phyloP scores from a whole-genome alignment of 2,797 vertebrate species.

The Thaleichthys pacificus region DNA sequence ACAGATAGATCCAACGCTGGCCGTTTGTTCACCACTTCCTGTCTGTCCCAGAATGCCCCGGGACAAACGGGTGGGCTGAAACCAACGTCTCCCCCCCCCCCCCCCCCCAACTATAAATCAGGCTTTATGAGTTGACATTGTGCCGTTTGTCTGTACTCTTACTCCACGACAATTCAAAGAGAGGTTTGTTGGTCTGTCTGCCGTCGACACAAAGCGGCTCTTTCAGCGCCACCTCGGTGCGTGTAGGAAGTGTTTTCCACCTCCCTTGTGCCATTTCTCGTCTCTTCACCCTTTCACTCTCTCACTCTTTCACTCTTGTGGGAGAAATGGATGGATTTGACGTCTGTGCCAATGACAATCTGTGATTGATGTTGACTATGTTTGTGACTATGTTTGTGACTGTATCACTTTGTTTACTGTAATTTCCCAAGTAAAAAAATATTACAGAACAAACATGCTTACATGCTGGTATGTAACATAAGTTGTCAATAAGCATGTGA shows the following conservation, averaged over 20 bases:
- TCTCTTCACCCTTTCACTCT: constrained; percentile 7
- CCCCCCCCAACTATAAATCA: constrained; percentile 41
- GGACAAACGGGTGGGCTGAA: constrained; percentile 53
- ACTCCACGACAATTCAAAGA: constrained; percentile 66
- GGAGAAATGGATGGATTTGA: too few species aligned
- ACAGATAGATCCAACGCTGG: constrained; percentile 1
- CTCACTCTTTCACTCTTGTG: not conserved
- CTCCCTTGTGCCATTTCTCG: not conserved
- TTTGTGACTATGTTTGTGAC: too few species aligned
- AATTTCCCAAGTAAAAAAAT: too few species aligned
- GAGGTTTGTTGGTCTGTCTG: constrained; percentile 49
- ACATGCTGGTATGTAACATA: too few species aligned
- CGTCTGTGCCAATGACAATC: too few species aligned
- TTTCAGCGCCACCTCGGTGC: constrained; percentile 45
- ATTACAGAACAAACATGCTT: too few species aligned
- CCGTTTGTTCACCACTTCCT: constrained; percentile 24
- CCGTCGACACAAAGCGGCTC: constrained; percentile 43
- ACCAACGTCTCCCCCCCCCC: constrained; percentile 36
- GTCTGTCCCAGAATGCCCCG: constrained; percentile 40
- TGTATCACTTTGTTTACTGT: too few species aligned
- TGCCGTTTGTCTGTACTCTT: constrained; percentile 52
- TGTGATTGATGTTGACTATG: too few species aligned
- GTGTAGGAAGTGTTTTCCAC: constrained; percentile 46
- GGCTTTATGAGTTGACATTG: constrained; percentile 59
- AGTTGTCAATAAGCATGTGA: too few species aligned